phyloP scores from a whole-genome alignment of 2,888 invertebrate genomes.

The Cactoblastis cactorum region DNA sequence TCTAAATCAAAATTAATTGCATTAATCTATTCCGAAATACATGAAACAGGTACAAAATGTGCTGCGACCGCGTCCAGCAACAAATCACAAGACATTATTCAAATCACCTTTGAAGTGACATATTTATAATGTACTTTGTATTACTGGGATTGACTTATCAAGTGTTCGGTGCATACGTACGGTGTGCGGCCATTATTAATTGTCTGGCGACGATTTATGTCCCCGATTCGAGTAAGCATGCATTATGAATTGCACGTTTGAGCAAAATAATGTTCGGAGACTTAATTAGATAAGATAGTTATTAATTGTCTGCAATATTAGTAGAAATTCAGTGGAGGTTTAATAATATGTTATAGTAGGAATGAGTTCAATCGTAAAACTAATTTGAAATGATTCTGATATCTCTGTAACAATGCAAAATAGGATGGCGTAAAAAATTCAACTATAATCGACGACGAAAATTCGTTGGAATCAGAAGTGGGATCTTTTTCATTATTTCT shows the following conservation, averaged over 20 bases:
- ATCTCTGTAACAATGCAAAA: no score
- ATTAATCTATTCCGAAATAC: not conserved
- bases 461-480: no score
- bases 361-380: no score
- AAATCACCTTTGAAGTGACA: not conserved
- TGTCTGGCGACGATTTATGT: not conserved
- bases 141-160: constrained; percentile 1
- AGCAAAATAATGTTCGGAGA: not conserved
- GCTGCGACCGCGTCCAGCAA: not conserved
- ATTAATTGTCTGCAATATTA: not conserved
- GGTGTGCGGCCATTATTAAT: not conserved
- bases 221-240: not conserved
- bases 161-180: not conserved
- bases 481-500: no score
- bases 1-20: not conserved
- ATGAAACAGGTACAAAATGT: not conserved
- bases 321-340: no score
- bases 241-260: not conserved
- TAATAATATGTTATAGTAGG: no score
- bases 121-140: constrained; percentile 6
- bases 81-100: not conserved
- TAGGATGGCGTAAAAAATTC: no score
- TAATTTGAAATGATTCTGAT: no score
- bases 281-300: not conserved
- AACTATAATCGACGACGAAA: no score